Percentiles rank a stretch among this genome's conserved stretches.
phyloP scores from a whole-genome alignment of 2,888 invertebrate genomes.

The Rhaphigaster nebulosa region DNA sequence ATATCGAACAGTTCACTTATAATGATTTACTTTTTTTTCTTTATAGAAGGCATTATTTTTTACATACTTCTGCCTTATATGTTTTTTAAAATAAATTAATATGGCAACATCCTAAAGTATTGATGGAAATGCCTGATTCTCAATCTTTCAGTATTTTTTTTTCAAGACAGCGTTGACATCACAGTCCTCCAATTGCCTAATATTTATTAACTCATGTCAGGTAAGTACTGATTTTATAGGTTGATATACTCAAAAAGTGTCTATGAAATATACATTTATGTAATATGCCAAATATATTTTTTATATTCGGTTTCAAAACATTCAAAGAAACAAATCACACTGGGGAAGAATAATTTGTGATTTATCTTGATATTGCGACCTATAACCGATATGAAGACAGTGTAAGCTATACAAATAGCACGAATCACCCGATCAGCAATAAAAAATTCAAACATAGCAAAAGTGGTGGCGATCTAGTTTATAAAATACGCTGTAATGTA shows the following conservation, averaged over 20 bases:
- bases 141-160: too few species aligned
- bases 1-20: too few species aligned
- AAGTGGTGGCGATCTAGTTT: conserved; percentile 25
- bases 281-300: too few species aligned
- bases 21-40: too few species aligned
- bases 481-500: conserved; percentile 34
- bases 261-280: not conserved
- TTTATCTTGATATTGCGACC: not conserved
- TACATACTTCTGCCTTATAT: too few species aligned
- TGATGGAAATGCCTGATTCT: not conserved
- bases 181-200: too few species aligned
- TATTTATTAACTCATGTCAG: too few species aligned
- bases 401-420: not conserved
- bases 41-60: too few species aligned
- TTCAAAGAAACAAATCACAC: not conserved
- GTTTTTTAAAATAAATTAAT: not conserved
- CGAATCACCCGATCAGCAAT: conserved; percentile 38
- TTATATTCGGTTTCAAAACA: not conserved
- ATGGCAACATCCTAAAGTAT: not conserved
- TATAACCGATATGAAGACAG: not conserved
- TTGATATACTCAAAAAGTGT: not conserved
- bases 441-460: conserved; percentile 42
- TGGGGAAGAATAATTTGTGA: not conserved
- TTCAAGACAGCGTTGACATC: not conserved
- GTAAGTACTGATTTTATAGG: not conserved